Percentiles rank a stretch among this genome's conserved stretches.
Evolutionary conservation across 92 coral and sea anemone species (phyloP).

Genomic region (Palythoa heliodiscus): DNA sequence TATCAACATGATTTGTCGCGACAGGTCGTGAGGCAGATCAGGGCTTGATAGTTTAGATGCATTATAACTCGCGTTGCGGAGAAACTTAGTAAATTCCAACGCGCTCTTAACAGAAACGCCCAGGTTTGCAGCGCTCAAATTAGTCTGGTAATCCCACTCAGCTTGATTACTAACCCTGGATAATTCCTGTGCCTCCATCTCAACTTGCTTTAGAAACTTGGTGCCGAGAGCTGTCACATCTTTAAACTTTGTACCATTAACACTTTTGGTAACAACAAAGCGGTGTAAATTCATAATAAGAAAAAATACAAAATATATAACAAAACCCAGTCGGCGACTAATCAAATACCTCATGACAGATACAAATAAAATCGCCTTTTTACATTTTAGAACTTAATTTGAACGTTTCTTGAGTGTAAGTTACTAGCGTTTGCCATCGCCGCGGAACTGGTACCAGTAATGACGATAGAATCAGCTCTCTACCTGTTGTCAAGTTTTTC

Average conservation of each 20-base stretch:
- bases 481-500: slow-evolving; percentile 2
- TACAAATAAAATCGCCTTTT: not conserved
- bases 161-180: slow-evolving; percentile 59
- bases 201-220: slow-evolving; percentile 63
- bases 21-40: slow-evolving; percentile 81
- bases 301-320: not conserved
- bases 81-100: slow-evolving; percentile 67
- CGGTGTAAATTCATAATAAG: not conserved
- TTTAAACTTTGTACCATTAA: slow-evolving; percentile 31
- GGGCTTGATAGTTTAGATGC: slow-evolving; percentile 69
- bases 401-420: not conserved
- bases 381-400: not conserved
- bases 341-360: slow-evolving; percentile 17
- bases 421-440: not conserved
- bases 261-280: slow-evolving; percentile 8
- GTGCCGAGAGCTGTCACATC: slow-evolving; percentile 71
- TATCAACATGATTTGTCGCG: slow-evolving; percentile 85
- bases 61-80: slow-evolving; percentile 75
- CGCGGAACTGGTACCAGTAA: slow-evolving; percentile 22
- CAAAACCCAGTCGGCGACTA: slow-evolving; percentile 4
- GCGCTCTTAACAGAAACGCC: slow-evolving; percentile 70
- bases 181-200: slow-evolving; percentile 63
- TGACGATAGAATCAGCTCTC: slow-evolving; percentile 13
- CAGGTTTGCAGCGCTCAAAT: slow-evolving; percentile 66
- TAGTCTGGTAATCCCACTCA: slow-evolving; percentile 79